Evolutionary conservation across 1,140 invertebrate genomes (phyloP).

Genomic region (Triops cancriformis): DNA sequence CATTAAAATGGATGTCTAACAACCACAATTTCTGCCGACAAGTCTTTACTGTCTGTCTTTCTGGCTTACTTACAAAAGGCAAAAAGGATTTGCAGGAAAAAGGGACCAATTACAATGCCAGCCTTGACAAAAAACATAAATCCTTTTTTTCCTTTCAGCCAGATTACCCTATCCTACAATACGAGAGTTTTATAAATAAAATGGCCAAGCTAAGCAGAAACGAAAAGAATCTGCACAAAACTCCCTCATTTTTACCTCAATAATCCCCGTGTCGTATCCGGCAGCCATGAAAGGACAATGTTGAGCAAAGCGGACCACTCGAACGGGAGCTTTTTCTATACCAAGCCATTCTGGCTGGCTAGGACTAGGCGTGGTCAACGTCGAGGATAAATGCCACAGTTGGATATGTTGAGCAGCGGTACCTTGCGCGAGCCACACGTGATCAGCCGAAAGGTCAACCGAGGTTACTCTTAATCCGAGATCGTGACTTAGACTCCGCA

Average conservation of each 20-base stretch:
- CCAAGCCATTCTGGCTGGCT: conserved; percentile 16
- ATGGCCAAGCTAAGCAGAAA: neutral
- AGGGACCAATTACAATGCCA: neutral
- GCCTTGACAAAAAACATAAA: neutral
- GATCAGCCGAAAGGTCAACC: conserved; percentile 16
- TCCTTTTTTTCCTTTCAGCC: neutral
- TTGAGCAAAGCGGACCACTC: conserved; percentile 23
- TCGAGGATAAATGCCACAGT: neutral
- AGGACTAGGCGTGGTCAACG: neutral
- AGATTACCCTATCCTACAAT: neutral
- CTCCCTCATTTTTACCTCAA: conserved; percentile 15
- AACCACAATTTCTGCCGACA: too few relatives aligned
- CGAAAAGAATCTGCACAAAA: neutral
- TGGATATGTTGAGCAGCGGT: conserved; percentile 19
- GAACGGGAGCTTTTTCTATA: conserved; percentile 2
- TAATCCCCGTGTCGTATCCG: conserved; percentile 25
- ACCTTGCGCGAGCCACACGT: conserved; percentile 19
- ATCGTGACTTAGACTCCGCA: neutral
- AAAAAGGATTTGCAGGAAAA: neutral
- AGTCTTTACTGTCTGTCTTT: too few relatives aligned
- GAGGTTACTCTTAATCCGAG: conserved; percentile 7
- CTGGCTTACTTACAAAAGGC: too few relatives aligned
- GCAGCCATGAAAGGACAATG: conserved; percentile 18
- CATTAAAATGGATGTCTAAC: too few relatives aligned
- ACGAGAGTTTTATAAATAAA: neutral